Percentiles rank a stretch among this genome's conserved stretches.
phyloP scores from a whole-genome alignment of 2,888 invertebrate species.

The Trachelus troglodyta region DNA sequence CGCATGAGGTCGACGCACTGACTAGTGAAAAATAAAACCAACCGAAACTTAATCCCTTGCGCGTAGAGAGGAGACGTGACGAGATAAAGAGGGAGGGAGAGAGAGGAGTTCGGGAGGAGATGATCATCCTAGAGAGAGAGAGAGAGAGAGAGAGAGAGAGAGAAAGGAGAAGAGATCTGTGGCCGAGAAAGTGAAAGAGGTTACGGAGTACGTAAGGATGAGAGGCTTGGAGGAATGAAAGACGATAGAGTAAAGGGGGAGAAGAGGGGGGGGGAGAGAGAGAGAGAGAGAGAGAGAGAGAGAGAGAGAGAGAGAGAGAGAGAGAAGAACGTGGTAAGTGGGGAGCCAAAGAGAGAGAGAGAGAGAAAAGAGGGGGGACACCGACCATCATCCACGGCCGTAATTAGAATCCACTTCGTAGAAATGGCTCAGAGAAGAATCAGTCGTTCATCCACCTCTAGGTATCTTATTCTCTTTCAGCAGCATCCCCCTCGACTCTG shows the following conservation, averaged over 20 bases:
- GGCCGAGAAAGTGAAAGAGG: conserved; percentile 13
- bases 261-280: conserved; percentile 12
- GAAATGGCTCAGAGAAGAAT: conserved; percentile 39
- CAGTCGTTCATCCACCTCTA: neutral
- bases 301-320: conserved; percentile 15
- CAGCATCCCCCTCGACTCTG: neutral
- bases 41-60: conserved; percentile 40
- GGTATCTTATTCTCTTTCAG: neutral
- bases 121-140: neutral
- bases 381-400: conserved; percentile 36
- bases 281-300: conserved; percentile 14
- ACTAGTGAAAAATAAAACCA: conserved; percentile 38
- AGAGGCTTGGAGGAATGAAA: conserved; percentile 20
- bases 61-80: neutral
- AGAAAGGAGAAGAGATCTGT: conserved; percentile 20
- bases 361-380: conserved; percentile 5
- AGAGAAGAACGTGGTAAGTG: neutral
- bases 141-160: conserved; percentile 21
- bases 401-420: conserved; percentile 55
- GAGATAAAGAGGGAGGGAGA: conserved; percentile 17
- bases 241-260: conserved; percentile 17
- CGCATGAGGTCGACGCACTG: conserved; percentile 36
- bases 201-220: conserved; percentile 6
- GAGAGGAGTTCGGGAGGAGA: conserved; percentile 11
- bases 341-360: conserved; percentile 25